Conservation (phyloP, 2,797 vertebrate genomes). For the Gallirallus australis region DNA sequence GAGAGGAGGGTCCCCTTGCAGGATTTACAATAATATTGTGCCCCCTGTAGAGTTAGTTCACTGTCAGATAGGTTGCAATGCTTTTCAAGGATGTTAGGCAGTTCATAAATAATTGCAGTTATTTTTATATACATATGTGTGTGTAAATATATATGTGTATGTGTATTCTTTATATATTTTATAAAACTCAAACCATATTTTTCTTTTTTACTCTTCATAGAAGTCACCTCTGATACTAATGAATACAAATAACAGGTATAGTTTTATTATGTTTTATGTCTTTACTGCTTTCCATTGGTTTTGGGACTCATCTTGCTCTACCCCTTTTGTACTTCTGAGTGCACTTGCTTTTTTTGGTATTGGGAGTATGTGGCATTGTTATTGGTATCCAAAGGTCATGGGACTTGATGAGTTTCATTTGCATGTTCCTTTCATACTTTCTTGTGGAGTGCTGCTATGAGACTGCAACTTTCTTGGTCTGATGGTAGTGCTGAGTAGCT, state of each 20-base stretch:
- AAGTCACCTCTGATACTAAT: background rate
- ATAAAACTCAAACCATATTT: background rate
- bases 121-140: background rate
- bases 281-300: background rate
- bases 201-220: background rate
- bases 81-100: background rate
- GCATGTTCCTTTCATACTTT: background rate
- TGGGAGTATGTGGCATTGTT: background rate
- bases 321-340: background rate
- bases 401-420: background rate
- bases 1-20: accelerated
- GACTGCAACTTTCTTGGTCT: background rate
- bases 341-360: background rate
- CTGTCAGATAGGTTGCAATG: background rate
- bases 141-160: background rate
- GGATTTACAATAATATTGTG: background rate
- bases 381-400: background rate
- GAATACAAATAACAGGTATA: background rate
- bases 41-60: background rate
- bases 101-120: background rate
- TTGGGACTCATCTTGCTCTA: background rate
- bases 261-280: background rate
- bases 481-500: background rate
- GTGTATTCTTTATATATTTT: background rate
- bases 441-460: background rate